phyloP scores from a whole-genome alignment of 2,888 invertebrate species.

The Alentia gelatinosa region DNA sequence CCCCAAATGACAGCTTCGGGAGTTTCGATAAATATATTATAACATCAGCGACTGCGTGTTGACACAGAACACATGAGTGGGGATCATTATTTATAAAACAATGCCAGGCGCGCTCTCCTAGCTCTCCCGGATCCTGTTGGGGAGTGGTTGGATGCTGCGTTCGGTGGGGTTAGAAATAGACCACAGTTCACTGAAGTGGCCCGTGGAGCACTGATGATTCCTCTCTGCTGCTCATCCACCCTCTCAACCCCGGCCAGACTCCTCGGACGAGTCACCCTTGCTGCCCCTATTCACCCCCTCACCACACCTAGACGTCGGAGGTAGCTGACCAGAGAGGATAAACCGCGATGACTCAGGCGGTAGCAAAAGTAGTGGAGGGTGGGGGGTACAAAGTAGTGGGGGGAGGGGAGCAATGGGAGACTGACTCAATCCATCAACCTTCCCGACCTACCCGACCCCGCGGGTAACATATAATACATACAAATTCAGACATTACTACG shows the following conservation, averaged over 20 bases:
- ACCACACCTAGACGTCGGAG: not conserved
- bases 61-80: not conserved
- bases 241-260: too few species aligned
- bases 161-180: too few species aligned
- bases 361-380: too few species aligned
- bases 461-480: not conserved
- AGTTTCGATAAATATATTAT: not conserved
- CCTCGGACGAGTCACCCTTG: too few species aligned
- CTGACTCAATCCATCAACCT: slow-evolving; percentile 15
- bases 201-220: too few species aligned
- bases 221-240: too few species aligned
- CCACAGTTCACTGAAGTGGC: too few species aligned
- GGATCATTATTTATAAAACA: slow-evolving; percentile 1
- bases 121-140: not conserved
- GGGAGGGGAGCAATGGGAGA: too few species aligned
- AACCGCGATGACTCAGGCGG: slow-evolving; percentile 14
- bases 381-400: too few species aligned
- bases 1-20: not conserved
- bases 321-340: not conserved
- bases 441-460: not conserved
- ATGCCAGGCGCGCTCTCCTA: not conserved
- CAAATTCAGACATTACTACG: not conserved
- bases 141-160: not conserved
- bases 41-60: not conserved
- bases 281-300: too few species aligned